phyloP scores from a whole-genome alignment of 2,113 vertebrate species.

The Engystomops pustulosus region DNA sequence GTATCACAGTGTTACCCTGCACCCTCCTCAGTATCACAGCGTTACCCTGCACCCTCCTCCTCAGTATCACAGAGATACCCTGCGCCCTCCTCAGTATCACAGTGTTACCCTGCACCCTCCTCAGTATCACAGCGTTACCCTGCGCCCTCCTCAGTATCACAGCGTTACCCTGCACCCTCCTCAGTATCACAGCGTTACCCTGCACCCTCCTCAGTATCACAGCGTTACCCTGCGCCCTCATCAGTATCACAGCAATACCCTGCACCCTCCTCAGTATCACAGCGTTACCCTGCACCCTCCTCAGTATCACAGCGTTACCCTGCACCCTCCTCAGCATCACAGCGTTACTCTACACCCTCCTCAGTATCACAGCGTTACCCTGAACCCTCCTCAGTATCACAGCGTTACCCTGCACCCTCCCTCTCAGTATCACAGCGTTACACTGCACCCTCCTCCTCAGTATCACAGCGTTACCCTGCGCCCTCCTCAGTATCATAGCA shows the following conservation, averaged over 20 bases:
- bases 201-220: not conserved
- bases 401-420: not conserved
- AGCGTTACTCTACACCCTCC: not conserved
- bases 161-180: not conserved
- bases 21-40: not conserved
- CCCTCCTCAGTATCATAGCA: not conserved
- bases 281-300: not conserved
- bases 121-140: not conserved
- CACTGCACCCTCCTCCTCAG: not conserved
- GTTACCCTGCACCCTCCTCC: too few relatives aligned
- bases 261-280: not conserved
- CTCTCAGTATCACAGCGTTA: not conserved
- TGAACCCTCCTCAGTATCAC: not conserved
- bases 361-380: not conserved
- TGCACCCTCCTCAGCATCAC: not conserved
- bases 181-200: not conserved
- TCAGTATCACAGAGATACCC: too few relatives aligned
- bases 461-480: not conserved
- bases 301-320: not conserved
- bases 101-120: not conserved
- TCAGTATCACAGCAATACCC: not conserved
- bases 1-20: not conserved
- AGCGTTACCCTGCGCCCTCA: not conserved
- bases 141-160: not conserved
- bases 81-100: too few relatives aligned